phyloP scores from a whole-genome alignment of 1,140 invertebrate species.

The Drosophila triauraria region DNA sequence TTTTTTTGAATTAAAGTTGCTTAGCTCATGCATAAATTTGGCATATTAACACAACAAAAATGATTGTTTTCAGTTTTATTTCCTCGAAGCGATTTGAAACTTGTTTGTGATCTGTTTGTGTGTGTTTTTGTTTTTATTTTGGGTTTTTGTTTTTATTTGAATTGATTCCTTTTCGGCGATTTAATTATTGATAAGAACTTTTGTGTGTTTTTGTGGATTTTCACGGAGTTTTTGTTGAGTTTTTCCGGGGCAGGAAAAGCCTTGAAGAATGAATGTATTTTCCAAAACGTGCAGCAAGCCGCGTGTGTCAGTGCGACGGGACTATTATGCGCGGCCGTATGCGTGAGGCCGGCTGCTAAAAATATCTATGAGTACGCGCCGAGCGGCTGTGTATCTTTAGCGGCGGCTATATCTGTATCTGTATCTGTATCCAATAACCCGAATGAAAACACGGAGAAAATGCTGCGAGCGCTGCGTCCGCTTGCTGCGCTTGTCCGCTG shows the following conservation, averaged over 20 bases:
- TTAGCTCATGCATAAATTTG: slow-evolving; percentile 73
- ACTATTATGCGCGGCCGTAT: slow-evolving; percentile 21
- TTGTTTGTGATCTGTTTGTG: slow-evolving; percentile 29
- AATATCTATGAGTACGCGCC: slow-evolving; percentile 79
- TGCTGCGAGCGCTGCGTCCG: slow-evolving; percentile 65
- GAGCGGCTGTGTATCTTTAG: slow-evolving; percentile 36
- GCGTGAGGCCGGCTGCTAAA: slow-evolving; percentile 78
- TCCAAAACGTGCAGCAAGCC: slow-evolving; percentile 78
- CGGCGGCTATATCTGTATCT: slow-evolving; percentile 35
- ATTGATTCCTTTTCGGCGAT: slow-evolving; percentile 19
- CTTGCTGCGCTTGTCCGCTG: slow-evolving; percentile 74
- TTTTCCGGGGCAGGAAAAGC: slow-evolving; percentile 50
- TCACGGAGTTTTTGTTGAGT: slow-evolving; percentile 11
- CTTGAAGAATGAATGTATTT: slow-evolving; percentile 46
- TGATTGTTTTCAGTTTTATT: slow-evolving; percentile 59
- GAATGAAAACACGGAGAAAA: slow-evolving; percentile 73
- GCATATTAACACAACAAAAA: slow-evolving; percentile 57
- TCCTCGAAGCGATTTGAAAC: slow-evolving; percentile 54
- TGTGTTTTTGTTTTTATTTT: slow-evolving; percentile 14
- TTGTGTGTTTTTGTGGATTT: slow-evolving; percentile 16
- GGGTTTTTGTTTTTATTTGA: slow-evolving; percentile 19
- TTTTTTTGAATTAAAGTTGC: slow-evolving; percentile 59
- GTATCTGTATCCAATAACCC: slow-evolving; percentile 76
- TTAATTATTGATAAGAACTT: slow-evolving; percentile 50
- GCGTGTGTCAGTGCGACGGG: slow-evolving; percentile 65